Evolutionary conservation across 2,888 invertebrate genomes (phyloP).

Genomic region (Iphiclides podalirius): DNA sequence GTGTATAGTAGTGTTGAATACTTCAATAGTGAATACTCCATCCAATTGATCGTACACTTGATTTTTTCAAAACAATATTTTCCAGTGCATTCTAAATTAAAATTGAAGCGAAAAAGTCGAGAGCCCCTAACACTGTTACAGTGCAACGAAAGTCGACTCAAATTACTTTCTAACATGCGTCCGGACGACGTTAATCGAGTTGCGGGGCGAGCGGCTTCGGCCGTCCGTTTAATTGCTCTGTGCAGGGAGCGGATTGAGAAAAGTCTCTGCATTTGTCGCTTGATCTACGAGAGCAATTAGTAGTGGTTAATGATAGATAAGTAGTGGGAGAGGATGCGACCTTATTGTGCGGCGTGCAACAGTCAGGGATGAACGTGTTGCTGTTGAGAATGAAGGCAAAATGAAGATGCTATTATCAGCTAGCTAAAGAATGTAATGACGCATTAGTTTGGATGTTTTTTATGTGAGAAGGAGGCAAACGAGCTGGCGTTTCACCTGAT

Average conservation of each 20-base stretch:
- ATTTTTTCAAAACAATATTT: too few relatives aligned
- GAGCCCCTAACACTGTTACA: conserved; percentile 27
- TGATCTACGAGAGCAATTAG: conserved; percentile 37
- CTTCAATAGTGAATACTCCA: too few relatives aligned
- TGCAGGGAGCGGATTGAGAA: conserved; percentile 31
- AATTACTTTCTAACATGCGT: conserved; percentile 53
- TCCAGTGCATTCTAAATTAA: conserved; percentile 16
- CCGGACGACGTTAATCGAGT: conserved; percentile 45
- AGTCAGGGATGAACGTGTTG: not conserved
- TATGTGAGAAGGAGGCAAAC: too few relatives aligned
- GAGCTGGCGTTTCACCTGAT: too few relatives aligned
- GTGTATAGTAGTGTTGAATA: too few relatives aligned
- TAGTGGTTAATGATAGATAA: conserved; percentile 32
- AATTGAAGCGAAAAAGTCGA: conserved; percentile 11
- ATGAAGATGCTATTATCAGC: not conserved
- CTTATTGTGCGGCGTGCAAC: not conserved
- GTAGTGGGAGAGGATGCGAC: not conserved
- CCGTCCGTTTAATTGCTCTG: conserved; percentile 47
- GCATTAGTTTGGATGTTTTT: too few relatives aligned
- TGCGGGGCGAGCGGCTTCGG: conserved; percentile 40
- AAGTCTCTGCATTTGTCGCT: conserved; percentile 34
- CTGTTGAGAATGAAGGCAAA: not conserved
- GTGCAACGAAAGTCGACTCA: conserved; percentile 42
- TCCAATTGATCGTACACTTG: too few relatives aligned
- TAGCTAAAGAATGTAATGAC: too few relatives aligned